Base-by-base conservation (phyloP, 1,140 invertebrate genomes). In the Campoletis sonorensis region DNA sequence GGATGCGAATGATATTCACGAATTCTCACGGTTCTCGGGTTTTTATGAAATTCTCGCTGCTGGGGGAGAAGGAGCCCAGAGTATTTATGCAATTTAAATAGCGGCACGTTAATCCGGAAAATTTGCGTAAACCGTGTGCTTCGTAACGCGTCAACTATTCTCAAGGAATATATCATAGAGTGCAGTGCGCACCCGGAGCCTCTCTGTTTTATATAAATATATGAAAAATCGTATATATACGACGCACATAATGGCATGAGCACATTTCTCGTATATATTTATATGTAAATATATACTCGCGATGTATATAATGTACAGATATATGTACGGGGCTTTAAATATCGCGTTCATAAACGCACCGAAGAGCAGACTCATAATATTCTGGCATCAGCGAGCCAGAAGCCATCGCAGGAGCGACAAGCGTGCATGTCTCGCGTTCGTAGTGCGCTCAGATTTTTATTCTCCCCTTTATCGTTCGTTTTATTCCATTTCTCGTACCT, bases 401-500 rank as follows among this genome's bases (percentile, higher is more conserved):
- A 79, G 68, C 79, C 37, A 67, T 80, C 75, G 45, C 76, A 18
- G 72, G 64, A 84, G 72, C 72, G 72, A 75, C 72, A 26, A 75
- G 72, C 72, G 72, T 54, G 72, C 49, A 51, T 21, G 67, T 70
- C 67, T 30, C 72, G 72, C 45, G 72, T 75, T 33, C 15, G 72
- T 75, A 30, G 33, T 54, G 83, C 75, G 83, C 78, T 85, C 84
- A 82, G 85, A 86, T 87, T 87, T 86, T 87, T 79, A n/a, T n/a
- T n/a, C n/a, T 80, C 45, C 83, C 77, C 54, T 27, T 81, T 83
- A 21, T 58, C 54, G 54, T 84, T 86, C 86, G 84, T 86, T 87
- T 87, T 86, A 87, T 87, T 87, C 81, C 84, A 86, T 86, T 88
- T 86, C 85, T 83, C 83, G 82, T 68, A 4, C 1, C 21, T 68